Evolutionary conservation across 2,888 invertebrate genomes (phyloP), one percentile per base, ranked within the genome.

Genomic region (Plagodis pulveraria): DNA sequence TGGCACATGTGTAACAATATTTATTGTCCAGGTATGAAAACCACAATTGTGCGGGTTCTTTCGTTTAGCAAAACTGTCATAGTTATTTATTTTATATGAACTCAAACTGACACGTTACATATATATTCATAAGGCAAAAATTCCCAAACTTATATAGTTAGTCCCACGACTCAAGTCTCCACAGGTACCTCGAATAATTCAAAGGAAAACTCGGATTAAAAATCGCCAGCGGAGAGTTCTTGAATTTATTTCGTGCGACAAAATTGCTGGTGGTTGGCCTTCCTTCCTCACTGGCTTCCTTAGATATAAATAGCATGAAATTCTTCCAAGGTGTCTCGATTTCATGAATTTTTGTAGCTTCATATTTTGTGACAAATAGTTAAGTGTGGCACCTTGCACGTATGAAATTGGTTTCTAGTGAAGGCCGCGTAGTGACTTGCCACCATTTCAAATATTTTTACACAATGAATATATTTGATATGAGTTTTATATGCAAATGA

Each of bases 311-410:
- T 83, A 83, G 77, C 78, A 67, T 70, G 73, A 77, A 78, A 79
- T 73, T 76, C 72, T 69, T 77, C 71, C 69, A 56, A 73, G 76
- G 63, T 74, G 73, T 80, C 78, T 77, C 76, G 73, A 77, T 79
- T 81, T 81, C 80, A 84, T 84, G 83, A 84, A 84, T 84, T 84
- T 84, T 83, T 84, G 82, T 77, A 73, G 80, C 80, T 77, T 80
- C 80, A 84, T 83, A 84, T 85, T 83, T 81, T 71, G 76, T 75
- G 79, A 81, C 79, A 81, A 84, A 84, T 83, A 80, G 77, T 78
- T 79, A 77, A 76, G 72, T 70, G 71, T 70, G 67, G 65, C 69
- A 68, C 72, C 72, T 70, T 63, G 74, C 69, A 69, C 72, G 72
- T 73, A 69, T 73, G 71, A 77, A 80, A 81, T 80, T 77, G 74